Evolutionary conservation across 2,797 vertebrate genomes (phyloP).

Genomic region (Paramormyrops hopkinsi): DNA sequence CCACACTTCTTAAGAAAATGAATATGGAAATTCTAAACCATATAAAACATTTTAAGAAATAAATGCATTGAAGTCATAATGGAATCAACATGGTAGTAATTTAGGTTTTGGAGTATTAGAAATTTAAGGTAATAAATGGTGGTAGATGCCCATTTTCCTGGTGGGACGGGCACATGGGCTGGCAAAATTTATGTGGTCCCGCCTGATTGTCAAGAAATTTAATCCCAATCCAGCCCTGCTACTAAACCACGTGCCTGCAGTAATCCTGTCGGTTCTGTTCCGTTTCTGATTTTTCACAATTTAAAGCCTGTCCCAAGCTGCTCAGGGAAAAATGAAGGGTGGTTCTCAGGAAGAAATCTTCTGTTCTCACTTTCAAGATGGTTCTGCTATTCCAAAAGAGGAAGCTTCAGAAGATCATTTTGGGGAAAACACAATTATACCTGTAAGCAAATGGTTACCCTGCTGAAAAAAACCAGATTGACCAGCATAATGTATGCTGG

Average conservation of each 20-base stretch:
- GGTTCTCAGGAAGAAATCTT: background rate
- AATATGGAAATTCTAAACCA: background rate
- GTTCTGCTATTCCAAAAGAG: background rate
- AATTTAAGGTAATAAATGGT: background rate
- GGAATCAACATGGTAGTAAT: background rate
- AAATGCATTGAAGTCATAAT: background rate
- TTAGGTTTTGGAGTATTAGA: background rate
- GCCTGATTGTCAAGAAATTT: background rate
- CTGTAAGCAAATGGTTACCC: background rate
- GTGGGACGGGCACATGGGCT: background rate
- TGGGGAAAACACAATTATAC: background rate
- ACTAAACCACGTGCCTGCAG: background rate
- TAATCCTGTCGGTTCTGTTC: background rate
- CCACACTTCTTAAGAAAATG: background rate
- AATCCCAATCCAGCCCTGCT: background rate
- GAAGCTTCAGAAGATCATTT: background rate
- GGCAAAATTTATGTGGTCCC: background rate
- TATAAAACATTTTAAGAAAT: background rate
- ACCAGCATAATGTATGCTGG: background rate
- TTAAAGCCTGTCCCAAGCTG: background rate
- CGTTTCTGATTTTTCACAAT: background rate
- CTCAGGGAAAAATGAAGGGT: background rate
- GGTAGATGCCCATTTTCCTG: background rate
- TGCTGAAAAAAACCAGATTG: background rate
- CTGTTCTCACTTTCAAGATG: background rate